These are phyloP conservation scores for Galemys pyrenaicus DNA, from an alignment of 2,113 vertebrate genomes.

Conservation along the genomic window DNA sequence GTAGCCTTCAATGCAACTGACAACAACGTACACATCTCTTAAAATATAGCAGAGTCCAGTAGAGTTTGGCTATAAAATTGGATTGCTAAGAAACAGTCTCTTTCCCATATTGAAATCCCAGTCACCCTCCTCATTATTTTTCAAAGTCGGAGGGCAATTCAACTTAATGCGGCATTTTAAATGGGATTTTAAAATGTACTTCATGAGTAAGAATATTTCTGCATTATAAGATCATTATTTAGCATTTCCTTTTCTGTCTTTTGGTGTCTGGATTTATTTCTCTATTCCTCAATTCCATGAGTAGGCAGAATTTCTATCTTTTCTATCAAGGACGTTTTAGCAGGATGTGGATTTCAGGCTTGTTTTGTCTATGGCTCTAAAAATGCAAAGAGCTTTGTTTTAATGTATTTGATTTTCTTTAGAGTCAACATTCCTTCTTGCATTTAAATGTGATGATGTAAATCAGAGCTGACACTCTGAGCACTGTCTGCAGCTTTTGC, in stretches of 20 bases:
- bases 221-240: slow-evolving; percentile 50
- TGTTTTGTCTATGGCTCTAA: slow-evolving; percentile 52
- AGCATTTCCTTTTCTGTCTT: slow-evolving; percentile 28
- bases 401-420: slow-evolving; percentile 57
- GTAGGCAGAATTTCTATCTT: not conserved
- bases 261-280: slow-evolving; percentile 40
- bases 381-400: slow-evolving; percentile 52
- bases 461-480: slow-evolving; percentile 38
- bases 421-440: slow-evolving; percentile 52
- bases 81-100: not conserved
- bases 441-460: slow-evolving; percentile 58
- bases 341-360: slow-evolving; percentile 24
- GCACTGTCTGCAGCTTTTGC: slow-evolving; percentile 1
- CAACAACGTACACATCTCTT: not conserved
- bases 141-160: slow-evolving; percentile 19
- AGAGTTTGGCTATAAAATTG: slow-evolving; percentile 37
- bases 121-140: slow-evolving; percentile 39
- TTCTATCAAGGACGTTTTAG: slow-evolving; percentile 51
- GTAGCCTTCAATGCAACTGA: not conserved
- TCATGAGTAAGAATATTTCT: slow-evolving; percentile 56
- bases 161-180: slow-evolving; percentile 56
- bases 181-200: slow-evolving; percentile 4
- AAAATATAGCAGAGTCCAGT: slow-evolving; percentile 11
- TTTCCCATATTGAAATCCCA: slow-evolving; percentile 52
- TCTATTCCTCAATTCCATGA: slow-evolving; percentile 33